These are phyloP conservation scores for Diadema setosum DNA, from an alignment of 35 echinoderm and acorn worm species.

Conservation along the genomic window DNA sequence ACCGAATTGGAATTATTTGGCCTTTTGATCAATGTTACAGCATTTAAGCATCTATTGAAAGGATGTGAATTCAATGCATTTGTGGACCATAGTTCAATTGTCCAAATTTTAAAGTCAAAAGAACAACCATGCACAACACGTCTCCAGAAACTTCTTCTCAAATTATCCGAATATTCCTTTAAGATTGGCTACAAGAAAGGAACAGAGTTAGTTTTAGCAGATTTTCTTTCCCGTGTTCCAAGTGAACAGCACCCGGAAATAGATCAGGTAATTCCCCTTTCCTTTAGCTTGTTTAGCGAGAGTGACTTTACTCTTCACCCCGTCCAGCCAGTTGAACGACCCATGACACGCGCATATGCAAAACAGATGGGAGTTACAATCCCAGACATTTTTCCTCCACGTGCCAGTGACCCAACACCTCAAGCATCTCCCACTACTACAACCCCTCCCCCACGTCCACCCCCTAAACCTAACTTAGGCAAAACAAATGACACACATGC, in stretches of 20 bases:
- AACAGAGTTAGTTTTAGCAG: slow-evolving; percentile 1
- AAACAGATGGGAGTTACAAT: slow-evolving; percentile 24
- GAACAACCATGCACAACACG: not conserved
- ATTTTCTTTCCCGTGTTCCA: not conserved
- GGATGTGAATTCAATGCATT: too few relatives aligned
- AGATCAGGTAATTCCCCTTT: slow-evolving; percentile 7
- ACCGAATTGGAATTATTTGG: slow-evolving; percentile 61
- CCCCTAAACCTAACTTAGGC: not conserved
- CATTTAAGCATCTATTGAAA: slow-evolving; percentile 31
- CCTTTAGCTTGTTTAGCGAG: not conserved
- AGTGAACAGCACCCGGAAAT: slow-evolving; percentile 18
- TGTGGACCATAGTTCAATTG: too few relatives aligned
- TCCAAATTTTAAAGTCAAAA: slow-evolving; percentile 30
- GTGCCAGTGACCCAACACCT: too few relatives aligned
- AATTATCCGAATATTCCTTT: too few relatives aligned
- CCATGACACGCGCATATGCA: slow-evolving; percentile 4
- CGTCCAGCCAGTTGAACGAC: not conserved
- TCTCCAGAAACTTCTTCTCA: slow-evolving; percentile 16
- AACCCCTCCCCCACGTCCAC: not conserved
- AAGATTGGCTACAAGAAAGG: slow-evolving; percentile 29
- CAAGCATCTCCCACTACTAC: not conserved
- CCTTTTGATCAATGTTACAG: slow-evolving; percentile 8
- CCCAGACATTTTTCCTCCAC: slow-evolving; percentile 1
- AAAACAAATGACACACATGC: not conserved
- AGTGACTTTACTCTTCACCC: not conserved